Base-by-base conservation (phyloP, 2,888 invertebrate species). In the Sceliomorpha sp. region DNA sequence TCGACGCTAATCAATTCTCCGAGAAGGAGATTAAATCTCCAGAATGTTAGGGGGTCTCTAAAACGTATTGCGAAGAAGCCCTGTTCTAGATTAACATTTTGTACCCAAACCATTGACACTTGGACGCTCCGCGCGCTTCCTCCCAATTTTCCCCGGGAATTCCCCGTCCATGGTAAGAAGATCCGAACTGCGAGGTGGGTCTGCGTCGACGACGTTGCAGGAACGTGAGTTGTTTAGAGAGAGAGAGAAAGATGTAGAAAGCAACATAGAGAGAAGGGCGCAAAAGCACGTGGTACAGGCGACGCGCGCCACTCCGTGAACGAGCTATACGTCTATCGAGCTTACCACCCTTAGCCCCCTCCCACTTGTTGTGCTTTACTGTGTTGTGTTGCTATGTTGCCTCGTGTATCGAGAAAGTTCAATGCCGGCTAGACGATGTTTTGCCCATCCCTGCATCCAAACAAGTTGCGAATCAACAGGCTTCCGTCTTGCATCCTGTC, bases 361-460 rank as follows among this genome's bases (percentile, higher is more conserved):
- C 81, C 87, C 88, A 87, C 88, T 88, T 88, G 87, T 88, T 88
- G 88, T 88, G 87, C 88, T 86, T 81, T 81, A 83, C 82, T 70
- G 76, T 85, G 84, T 84, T 84, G 85, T 87, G 86, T 86, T 87
- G 85, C 85, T 84, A 81, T 86, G 86, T 83, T 86, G 83, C 84
- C 84, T 85, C 84, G 84, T 87, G 83, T 87, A 85, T 87, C 85
- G 87, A 84, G 88, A 86, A 88, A 88, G 83, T 84, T 88, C 88
- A 87, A 88, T 86, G 88, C 88, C 84, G 80, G 86, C 79, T 82
- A 88, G 87, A 87, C 88, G 86, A 88, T 88, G 86, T 81, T 84
- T 79, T n/a, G n/a, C 80, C 75, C 81, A 77, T 75, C 74, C 71
- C 67, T 62, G 66, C 72, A 71, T 70, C 70, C 72, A 68, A 67